Base-by-base conservation (phyloP, 2,888 invertebrate species). In the Labia minor region DNA sequence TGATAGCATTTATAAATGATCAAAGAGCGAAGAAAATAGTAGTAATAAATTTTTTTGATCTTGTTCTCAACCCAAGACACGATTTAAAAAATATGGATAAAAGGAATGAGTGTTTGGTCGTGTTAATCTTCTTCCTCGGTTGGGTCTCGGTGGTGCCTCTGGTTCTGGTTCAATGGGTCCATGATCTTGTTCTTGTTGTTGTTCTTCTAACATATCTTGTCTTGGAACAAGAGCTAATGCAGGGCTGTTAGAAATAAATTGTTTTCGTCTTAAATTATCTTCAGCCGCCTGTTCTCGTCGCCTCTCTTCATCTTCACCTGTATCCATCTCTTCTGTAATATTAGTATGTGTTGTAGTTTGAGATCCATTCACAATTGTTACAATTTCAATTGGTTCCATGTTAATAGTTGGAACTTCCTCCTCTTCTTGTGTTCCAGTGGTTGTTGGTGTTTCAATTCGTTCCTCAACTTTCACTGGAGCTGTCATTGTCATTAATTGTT, bases 1-100 rank as follows among this genome's bases (percentile, higher is more conserved):
- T 49, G 49, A 49, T 49, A 49, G 49, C 49, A 49, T 49, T 26
- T 6, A n/a, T n/a, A 49, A 16, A 49, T 14, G 49, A 49, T 49
- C 49, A 49, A 16, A 49, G 49, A 49, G 49, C 49, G 49, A 49
- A 33, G 20, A 65, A 64, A 65, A 65, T 63, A 8, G 18, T 63
- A 8, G 18, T 20, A 66, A 37, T 49, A 14, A 16, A 49, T 49
- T 4, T 33, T 33, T n/a, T n/a, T 6, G 21, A 16, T 65, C 33
- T 63, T 18, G 19, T 18, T 33, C 61, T 70, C 69, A 82, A 70
- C 82, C 82, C 68, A 82, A 73, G 69, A 82, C 81, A 72, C 82
- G 75, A 73, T 81, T 81, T 71, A 82, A 79, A 71, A 81, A 81
- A 70, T 81, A 81, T 19, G 82, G 81, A 72, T 82, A 82, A 71